phyloP scores from a whole-genome alignment of 2,888 invertebrate genomes.

The Diaprepes abbreviatus region DNA sequence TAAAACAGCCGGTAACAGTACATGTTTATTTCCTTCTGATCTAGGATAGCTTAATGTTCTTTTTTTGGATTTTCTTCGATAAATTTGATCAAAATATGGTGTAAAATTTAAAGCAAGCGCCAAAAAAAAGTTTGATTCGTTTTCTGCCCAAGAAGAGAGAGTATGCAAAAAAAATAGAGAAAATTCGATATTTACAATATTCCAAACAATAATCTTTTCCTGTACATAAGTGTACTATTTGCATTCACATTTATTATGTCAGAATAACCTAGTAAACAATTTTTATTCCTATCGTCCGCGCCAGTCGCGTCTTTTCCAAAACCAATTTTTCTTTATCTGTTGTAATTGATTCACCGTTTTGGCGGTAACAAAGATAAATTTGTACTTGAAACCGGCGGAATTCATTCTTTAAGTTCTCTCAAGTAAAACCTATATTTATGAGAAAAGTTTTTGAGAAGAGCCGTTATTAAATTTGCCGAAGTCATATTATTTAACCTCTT shows the following conservation, averaged over 20 bases:
- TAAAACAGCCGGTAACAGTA: no score
- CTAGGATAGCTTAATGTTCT: no score
- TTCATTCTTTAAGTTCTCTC: conserved; percentile 38
- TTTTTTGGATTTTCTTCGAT: no score
- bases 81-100: no score
- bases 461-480: conserved; percentile 45
- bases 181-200: no score
- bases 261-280: conserved; percentile 23
- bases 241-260: conserved; percentile 18
- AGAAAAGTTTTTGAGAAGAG: conserved; percentile 37
- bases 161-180: no score
- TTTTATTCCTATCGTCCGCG: conserved; percentile 16
- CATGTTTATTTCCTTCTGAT: no score
- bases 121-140: no score
- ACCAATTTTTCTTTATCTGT: conserved; percentile 35
- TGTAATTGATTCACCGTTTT: conserved; percentile 43
- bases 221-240: no score
- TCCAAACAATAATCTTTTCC: no score
- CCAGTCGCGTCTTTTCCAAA: conserved; percentile 17
- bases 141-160: no score
- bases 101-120: no score
- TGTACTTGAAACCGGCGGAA: conserved; percentile 41
- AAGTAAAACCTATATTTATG: conserved; percentile 44
- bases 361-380: conserved; percentile 44
- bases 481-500: conserved; percentile 46